Percentiles rank a stretch among this genome's conserved stretches.
Evolutionary conservation across 2,797 vertebrate genomes (phyloP).

Genomic region (Scyliorhinus canicula): DNA sequence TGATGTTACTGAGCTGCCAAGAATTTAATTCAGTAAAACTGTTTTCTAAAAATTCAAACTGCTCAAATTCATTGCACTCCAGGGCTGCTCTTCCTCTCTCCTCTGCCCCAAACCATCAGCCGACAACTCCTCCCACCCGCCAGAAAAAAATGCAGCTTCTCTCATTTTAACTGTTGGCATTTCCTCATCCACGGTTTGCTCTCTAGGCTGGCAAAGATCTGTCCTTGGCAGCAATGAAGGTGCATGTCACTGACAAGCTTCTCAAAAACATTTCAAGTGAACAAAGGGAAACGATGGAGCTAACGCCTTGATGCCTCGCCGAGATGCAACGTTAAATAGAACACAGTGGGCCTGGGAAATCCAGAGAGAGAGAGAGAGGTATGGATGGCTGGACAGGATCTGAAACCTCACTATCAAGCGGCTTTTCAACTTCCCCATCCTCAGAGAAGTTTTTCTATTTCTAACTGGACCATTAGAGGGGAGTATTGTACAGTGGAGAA

Average conservation of each 20-base stretch:
- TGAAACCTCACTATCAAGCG: not conserved
- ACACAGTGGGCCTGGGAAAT: not conserved
- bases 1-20: not conserved
- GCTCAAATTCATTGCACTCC: not conserved
- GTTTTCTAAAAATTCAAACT: not conserved
- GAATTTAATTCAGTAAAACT: not conserved
- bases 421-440: not conserved
- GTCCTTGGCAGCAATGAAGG: not conserved
- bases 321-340: not conserved
- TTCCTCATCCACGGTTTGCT: not conserved
- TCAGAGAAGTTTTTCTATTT: not conserved
- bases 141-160: not conserved
- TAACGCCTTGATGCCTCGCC: not conserved
- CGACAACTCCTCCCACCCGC: not conserved
- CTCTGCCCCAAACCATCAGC: not conserved
- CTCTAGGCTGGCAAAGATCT: not conserved
- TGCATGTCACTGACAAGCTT: not conserved
- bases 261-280: not conserved
- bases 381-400: not conserved
- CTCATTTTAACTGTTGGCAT: not conserved
- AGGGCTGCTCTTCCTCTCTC: not conserved
- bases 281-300: not conserved
- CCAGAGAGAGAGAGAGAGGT: not conserved
- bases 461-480: not conserved
- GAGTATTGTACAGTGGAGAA: not conserved